Conservation (phyloP, 1,140 invertebrate genomes). For the Grapholita molesta region DNA sequence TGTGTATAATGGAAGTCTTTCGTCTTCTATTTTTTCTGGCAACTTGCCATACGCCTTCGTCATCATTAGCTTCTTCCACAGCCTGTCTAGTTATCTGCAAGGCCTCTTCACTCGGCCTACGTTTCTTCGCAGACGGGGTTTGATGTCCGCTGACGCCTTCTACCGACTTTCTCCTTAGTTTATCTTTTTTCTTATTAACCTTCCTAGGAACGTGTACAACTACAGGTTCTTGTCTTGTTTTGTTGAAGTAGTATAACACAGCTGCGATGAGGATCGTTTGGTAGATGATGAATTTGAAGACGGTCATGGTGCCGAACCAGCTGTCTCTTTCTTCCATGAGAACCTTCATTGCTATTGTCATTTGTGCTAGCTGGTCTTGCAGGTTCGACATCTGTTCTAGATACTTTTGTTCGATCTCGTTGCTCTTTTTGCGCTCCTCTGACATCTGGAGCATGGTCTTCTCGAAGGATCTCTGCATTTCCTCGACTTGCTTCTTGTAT, state of each 20-base stretch:
- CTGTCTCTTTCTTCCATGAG: conserved; percentile 82
- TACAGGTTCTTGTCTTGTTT: conserved; percentile 47
- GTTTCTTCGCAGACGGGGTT: conserved; percentile 74
- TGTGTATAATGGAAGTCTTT: conserved; percentile 62
- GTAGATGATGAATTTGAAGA: conserved; percentile 73
- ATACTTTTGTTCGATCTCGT: conserved; percentile 83
- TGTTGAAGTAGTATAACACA: conserved; percentile 64
- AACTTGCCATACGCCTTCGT: conserved; percentile 73
- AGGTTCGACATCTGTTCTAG: conserved; percentile 81
- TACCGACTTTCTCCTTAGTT: conserved; percentile 80
- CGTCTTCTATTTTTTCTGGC: conserved; percentile 61
- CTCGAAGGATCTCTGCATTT: conserved; percentile 92
- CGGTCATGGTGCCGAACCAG: conserved; percentile 80
- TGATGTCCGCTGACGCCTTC: conserved; percentile 78
- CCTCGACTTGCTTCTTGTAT: conserved; percentile 98
- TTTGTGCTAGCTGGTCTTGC: conserved; percentile 80
- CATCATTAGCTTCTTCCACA: conserved; percentile 64
- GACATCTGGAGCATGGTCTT: conserved; percentile 87
- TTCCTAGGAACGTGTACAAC: conserved; percentile 52
- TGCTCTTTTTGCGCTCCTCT: conserved; percentile 84
- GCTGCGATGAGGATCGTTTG: conserved; percentile 56
- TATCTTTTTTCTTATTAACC: conserved; percentile 56
- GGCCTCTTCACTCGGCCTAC: conserved; percentile 88
- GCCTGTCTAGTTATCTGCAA: conserved; percentile 83
- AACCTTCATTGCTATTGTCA: conserved; percentile 78